Evolutionary conservation across 2,113 vertebrate species (phyloP).

Genomic region (Podarcis cretensis): DNA sequence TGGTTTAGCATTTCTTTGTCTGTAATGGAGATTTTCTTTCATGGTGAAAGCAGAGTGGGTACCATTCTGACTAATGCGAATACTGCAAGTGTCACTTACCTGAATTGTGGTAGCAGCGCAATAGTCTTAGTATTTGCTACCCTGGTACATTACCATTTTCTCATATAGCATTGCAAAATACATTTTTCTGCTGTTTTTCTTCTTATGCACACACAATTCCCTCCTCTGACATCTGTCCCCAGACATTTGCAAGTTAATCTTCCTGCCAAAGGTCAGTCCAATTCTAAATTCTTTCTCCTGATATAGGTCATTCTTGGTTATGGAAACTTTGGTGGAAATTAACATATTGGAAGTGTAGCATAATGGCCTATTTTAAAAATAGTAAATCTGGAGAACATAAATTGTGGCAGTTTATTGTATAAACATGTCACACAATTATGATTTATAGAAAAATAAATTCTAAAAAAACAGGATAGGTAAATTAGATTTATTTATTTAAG

Average conservation of each 20-base stretch:
- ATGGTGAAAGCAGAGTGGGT: not conserved
- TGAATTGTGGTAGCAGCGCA: not conserved
- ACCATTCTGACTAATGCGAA: not conserved
- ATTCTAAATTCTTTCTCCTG: constrained; percentile 21
- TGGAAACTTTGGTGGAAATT: constrained; percentile 40
- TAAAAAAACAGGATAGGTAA: constrained; percentile 38
- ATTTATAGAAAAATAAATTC: constrained; percentile 30
- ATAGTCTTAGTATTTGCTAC: not conserved
- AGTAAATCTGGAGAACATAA: not conserved
- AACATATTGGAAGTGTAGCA: constrained; percentile 16
- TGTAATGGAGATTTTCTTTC: not conserved
- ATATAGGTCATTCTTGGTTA: constrained; percentile 38
- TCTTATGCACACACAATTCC: not conserved
- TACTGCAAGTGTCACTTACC: too few species aligned
- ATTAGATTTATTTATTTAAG: constrained; percentile 12
- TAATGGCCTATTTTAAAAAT: constrained; percentile 28
- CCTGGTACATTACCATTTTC: too few species aligned
- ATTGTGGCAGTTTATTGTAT: constrained; percentile 17
- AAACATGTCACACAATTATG: constrained; percentile 29
- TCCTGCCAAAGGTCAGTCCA: constrained; percentile 9
- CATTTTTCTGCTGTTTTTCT: not conserved
- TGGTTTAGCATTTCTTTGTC: too few species aligned
- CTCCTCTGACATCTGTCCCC: not conserved
- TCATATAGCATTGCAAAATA: not conserved
- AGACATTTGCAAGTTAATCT: not conserved